phyloP scores from a whole-genome alignment of 2,888 invertebrate species.

The Galerucella pusilla region DNA sequence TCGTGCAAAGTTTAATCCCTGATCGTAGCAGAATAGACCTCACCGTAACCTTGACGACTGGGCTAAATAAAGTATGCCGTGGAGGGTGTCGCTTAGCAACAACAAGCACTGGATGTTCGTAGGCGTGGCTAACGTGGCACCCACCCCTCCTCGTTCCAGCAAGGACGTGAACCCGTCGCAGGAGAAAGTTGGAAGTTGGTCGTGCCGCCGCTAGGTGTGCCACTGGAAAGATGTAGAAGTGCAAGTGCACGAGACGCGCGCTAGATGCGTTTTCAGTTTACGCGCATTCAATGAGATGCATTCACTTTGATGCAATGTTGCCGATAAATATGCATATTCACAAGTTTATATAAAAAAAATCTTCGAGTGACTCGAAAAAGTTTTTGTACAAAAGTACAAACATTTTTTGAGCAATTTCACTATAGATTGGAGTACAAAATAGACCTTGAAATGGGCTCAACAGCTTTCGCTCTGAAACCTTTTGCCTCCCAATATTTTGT shows the following conservation, averaged over 20 bases:
- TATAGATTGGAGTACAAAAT: too few relatives aligned
- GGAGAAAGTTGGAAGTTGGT: conserved; percentile 32
- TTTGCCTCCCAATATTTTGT: too few relatives aligned
- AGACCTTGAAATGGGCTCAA: too few relatives aligned
- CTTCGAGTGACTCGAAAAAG: too few relatives aligned
- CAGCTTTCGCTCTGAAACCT: too few relatives aligned
- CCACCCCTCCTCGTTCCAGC: conserved; percentile 47
- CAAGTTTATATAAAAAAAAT: background rate
- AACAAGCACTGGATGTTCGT: conserved; percentile 53
- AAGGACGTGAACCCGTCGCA: conserved; percentile 43
- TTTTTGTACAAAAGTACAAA: too few relatives aligned
- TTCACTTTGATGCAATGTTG: conserved; percentile 34
- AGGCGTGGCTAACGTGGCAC: conserved; percentile 49
- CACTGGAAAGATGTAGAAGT: conserved; percentile 40
- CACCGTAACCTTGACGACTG: conserved; percentile 55
- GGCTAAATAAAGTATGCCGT: conserved; percentile 55
- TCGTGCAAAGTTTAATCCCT: conserved; percentile 10
- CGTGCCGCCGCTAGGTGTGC: conserved; percentile 39
- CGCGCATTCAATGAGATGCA: conserved; percentile 29
- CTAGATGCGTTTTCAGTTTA: conserved; percentile 30
- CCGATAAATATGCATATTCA: conserved; percentile 4
- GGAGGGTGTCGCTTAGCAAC: conserved; percentile 56
- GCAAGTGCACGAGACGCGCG: conserved; percentile 41
- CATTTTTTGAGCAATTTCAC: too few relatives aligned
- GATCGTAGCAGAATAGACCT: conserved; percentile 37